phyloP scores from a whole-genome alignment of 1,140 invertebrate genomes.

The Procambarus virginalis region DNA sequence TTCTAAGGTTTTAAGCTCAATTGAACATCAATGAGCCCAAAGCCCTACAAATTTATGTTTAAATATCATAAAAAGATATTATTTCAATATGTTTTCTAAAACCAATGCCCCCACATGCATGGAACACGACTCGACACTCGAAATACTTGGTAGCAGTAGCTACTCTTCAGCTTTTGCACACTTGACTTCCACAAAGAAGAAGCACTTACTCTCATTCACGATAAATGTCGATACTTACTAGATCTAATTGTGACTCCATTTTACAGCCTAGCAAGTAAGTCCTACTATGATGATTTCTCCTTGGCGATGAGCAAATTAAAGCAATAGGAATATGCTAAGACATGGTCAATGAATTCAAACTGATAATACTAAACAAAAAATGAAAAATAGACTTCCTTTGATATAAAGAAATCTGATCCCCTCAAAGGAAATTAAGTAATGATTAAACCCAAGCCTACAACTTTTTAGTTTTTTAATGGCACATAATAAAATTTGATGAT shows the following conservation, averaged over 20 bases:
- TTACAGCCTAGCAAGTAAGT: slow-evolving; percentile 64
- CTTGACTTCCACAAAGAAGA: slow-evolving; percentile 54
- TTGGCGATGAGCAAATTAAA: slow-evolving; percentile 43
- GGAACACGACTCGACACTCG: slow-evolving; percentile 43
- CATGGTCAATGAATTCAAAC: slow-evolving; percentile 23
- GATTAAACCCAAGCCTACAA: not conserved
- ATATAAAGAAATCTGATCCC: not conserved
- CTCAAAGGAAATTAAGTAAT: slow-evolving; percentile 11
- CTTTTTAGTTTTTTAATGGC: slow-evolving; percentile 2
- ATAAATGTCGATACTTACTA: slow-evolving; percentile 50
- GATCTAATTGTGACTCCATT: slow-evolving; percentile 60
- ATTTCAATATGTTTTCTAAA: slow-evolving; percentile 6
- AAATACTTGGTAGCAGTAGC: slow-evolving; percentile 45
- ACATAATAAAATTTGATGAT: not conserved
- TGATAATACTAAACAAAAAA: not conserved
- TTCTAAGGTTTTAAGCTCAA: slow-evolving; percentile 11
- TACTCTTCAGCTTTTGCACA: slow-evolving; percentile 52
- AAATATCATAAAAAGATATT: slow-evolving; percentile 1
- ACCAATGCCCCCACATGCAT: slow-evolving; percentile 14
- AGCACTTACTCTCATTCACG: slow-evolving; percentile 45
- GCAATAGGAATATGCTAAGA: slow-evolving; percentile 31
- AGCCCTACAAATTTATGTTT: slow-evolving; percentile 10
- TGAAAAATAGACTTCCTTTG: not conserved
- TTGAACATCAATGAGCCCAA: not conserved
- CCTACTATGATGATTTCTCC: slow-evolving; percentile 60